phyloP scores from a whole-genome alignment of 1,140 invertebrate genomes.

The Drosophila virilis region DNA sequence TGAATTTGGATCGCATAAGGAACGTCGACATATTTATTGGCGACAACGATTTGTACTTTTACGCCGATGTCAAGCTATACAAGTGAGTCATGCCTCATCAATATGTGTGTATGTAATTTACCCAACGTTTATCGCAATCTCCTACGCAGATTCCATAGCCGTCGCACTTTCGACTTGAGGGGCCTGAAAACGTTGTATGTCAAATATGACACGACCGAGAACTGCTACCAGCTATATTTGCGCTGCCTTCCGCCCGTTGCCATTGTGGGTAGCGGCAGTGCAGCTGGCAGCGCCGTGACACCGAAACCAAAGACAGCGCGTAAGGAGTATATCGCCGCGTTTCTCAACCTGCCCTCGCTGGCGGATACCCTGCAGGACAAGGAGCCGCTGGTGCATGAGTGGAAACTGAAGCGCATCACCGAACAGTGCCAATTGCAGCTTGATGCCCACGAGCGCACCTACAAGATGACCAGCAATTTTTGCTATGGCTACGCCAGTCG shows the following conservation, averaged over 20 bases:
- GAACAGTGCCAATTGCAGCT: conserved; percentile 72
- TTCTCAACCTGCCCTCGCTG: conserved; percentile 45
- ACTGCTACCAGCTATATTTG: conserved; percentile 60
- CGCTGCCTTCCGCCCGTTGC: conserved; percentile 60
- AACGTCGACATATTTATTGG: conserved; percentile 81
- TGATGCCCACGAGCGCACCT: conserved; percentile 51
- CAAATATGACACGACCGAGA: conserved; percentile 60
- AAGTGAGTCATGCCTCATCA: conserved; percentile 60
- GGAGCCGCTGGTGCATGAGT: conserved; percentile 62
- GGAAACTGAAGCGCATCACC: conserved; percentile 79
- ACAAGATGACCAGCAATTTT: conserved; percentile 61
- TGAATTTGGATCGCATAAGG: conserved; percentile 67
- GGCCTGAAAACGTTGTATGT: conserved; percentile 71
- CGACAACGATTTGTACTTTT: conserved; percentile 75
- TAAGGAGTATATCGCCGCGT: conserved; percentile 60
- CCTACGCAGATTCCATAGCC: conserved; percentile 66
- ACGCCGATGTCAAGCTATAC: conserved; percentile 73
- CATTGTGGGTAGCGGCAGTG: conserved; percentile 27
- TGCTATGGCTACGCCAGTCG: conserved; percentile 68
- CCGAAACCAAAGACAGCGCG: conserved; percentile 66
- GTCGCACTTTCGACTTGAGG: conserved; percentile 70
- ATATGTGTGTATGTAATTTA: conserved; percentile 1
- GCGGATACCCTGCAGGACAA: conserved; percentile 50
- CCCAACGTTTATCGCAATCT: conserved; percentile 15
- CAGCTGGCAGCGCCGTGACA: conserved; percentile 26